Evolutionary conservation across 2,113 vertebrate species (phyloP).

Genomic region (Mormyrus iriodes): DNA sequence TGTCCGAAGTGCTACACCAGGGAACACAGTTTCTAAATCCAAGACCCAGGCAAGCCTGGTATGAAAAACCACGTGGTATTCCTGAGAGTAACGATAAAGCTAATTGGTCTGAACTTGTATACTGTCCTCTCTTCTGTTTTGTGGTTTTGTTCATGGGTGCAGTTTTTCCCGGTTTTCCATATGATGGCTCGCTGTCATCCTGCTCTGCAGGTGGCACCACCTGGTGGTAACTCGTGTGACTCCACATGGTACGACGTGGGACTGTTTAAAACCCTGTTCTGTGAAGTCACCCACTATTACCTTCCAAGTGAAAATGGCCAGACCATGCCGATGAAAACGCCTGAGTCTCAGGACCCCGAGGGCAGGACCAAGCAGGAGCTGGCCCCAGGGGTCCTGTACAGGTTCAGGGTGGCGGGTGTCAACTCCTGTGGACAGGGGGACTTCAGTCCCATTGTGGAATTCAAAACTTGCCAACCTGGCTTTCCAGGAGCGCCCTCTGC

Average conservation of each 20-base stretch:
- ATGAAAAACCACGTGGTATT: neutral
- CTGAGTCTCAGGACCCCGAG: constrained; percentile 70
- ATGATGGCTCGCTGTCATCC: neutral
- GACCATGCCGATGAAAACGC: constrained; percentile 61
- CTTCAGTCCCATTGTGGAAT: constrained; percentile 87
- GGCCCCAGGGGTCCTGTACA: constrained; percentile 78
- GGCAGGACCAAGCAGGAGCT: constrained; percentile 76
- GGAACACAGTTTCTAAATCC: neutral
- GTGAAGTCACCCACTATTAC: constrained; percentile 83
- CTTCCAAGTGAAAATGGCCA: constrained; percentile 64
- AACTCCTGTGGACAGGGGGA: constrained; percentile 82
- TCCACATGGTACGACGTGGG: constrained; percentile 84
- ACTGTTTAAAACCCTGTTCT: constrained; percentile 81
- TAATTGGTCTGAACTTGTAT: neutral
- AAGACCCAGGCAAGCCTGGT: neutral
- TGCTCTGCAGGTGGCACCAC: neutral
- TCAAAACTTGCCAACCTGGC: constrained; percentile 93
- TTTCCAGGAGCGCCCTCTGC: constrained; percentile 95
- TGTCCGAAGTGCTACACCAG: neutral
- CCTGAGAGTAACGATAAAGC: neutral
- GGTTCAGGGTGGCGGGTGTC: constrained; percentile 87
- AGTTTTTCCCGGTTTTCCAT: neutral
- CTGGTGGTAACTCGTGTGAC: constrained; percentile 22
- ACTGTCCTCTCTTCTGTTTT: neutral
- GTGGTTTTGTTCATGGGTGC: neutral